These are phyloP conservation scores for Cervus canadensis DNA, from an alignment of 2,113 vertebrate genomes.

Conservation along the genomic window DNA sequence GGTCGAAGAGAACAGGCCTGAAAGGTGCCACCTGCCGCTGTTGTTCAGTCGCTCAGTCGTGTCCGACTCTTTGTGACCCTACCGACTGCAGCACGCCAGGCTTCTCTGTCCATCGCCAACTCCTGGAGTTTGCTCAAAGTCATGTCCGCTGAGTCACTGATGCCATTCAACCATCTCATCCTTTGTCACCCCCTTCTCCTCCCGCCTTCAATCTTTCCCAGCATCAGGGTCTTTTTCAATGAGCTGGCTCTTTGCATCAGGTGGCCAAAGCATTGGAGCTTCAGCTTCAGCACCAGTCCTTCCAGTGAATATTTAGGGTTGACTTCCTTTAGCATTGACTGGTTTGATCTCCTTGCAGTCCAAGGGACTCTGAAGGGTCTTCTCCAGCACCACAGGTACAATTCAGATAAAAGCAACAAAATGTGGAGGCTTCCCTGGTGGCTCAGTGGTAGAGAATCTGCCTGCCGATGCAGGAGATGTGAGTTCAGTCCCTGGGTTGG, in stretches of 20 bases:
- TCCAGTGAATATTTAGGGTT: background rate
- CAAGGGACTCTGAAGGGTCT: background rate
- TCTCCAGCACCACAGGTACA: background rate
- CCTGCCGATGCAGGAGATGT: background rate
- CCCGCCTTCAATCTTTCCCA: background rate
- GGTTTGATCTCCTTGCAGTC: background rate
- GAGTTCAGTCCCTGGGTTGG: background rate
- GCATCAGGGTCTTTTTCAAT: background rate
- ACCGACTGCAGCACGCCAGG: background rate
- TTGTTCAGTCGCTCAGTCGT: background rate
- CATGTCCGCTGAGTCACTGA: background rate
- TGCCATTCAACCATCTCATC: background rate
- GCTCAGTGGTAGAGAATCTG: background rate
- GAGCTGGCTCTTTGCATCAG: background rate
- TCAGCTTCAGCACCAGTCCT: background rate
- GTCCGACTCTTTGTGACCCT: fast-evolving
- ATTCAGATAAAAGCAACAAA: background rate
- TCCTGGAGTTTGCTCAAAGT: background rate
- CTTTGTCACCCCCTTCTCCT: background rate
- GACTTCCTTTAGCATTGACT: background rate
- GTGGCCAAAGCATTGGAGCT: background rate
- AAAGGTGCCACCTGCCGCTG: fast-evolving
- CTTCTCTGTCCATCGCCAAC: background rate
- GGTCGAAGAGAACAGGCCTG: background rate
- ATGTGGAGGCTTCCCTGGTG: background rate